Evolutionary conservation across 1,140 invertebrate genomes (phyloP), one percentile per base, ranked within the genome.

Genomic region (Psilanteris sp.): DNA sequence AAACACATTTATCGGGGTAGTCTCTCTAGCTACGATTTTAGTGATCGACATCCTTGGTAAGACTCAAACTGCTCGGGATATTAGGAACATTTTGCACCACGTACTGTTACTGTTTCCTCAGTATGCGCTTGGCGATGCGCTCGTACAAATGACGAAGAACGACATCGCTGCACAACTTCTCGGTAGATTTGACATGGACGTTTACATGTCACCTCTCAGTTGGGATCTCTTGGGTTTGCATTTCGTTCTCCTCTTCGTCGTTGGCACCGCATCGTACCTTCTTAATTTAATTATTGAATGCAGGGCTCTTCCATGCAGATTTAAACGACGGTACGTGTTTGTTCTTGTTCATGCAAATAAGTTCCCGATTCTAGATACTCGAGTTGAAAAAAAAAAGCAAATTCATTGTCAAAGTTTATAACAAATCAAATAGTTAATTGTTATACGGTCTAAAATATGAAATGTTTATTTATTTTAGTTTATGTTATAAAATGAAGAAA

Each of bases 111-210:
- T 92, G 37, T 90, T 91, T 27, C 92, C 92, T 0, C 92, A 92
- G 81, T 93, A 93, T 76, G 88, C 89, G 0, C 77, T 93, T 0
- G 92, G 89, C 6, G 92, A 93, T 78, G 92, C 90, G 1, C 80
- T 93, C 1, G 79, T 93, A 0, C 89, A 92, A 76, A 89, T 93
- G 46, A 91, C 91, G 24, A 92, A 89, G 74, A 93, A 93, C 82
- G 91, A 91, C 14, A 92, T 93, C 80, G 89, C 88, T 1, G 87
- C 86, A 0, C 64, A 89, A 43, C 62, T 93, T 11, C 83, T 93
- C 3, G 79, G 77, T 3, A 89, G 91, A 36, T 93, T 92, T 75
- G 90, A 91, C 32, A 92, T 93, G 87, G 89, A 93, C 72, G 92
- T 92, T 1, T 93, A 93, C 77, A 88, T 89, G 43, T 90, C 90